Evolutionary conservation across 1,140 invertebrate genomes (phyloP).

Genomic region (Lucilia sericata): DNA sequence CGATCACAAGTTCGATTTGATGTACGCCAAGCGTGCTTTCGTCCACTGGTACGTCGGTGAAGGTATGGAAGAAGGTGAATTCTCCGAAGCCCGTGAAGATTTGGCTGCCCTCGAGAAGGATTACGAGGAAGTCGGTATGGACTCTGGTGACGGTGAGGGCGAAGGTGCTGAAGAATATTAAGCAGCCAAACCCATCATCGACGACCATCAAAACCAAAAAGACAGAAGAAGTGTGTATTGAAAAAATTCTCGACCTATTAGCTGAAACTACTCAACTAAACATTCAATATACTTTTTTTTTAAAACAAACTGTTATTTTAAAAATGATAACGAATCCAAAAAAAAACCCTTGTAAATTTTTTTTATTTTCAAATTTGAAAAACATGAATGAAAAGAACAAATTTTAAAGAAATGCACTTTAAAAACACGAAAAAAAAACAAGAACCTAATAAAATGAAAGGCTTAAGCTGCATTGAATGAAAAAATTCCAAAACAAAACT

Average conservation of each 20-base stretch:
- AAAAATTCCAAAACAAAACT: not conserved
- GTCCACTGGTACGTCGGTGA: slow-evolving; percentile 84
- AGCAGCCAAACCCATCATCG: slow-evolving; percentile 35
- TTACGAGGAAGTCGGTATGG: slow-evolving; percentile 75
- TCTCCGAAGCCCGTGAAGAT: slow-evolving; percentile 88
- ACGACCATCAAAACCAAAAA: not conserved
- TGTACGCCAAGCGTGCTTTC: slow-evolving; percentile 82
- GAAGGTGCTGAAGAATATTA: slow-evolving; percentile 70
- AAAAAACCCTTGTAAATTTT: not conserved
- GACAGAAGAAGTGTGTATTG: slow-evolving; percentile 46
- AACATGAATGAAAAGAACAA: not conserved
- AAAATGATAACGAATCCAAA: not conserved
- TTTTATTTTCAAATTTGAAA: not conserved
- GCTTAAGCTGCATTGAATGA: not conserved
- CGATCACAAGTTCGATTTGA: slow-evolving; percentile 85
- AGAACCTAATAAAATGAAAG: not conserved
- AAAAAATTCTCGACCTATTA: slow-evolving; percentile 43
- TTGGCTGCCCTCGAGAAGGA: slow-evolving; percentile 84
- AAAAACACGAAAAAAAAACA: slow-evolving; percentile 15
- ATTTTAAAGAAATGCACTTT: slow-evolving; percentile 7
- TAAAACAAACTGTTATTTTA: not conserved
- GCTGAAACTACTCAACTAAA: slow-evolving; percentile 45
- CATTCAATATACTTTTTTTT: slow-evolving; percentile 3
- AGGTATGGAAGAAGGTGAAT: slow-evolving; percentile 85
- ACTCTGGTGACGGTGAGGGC: slow-evolving; percentile 74